These are phyloP conservation scores for Cremastobaeus sp. DNA, from an alignment of 2,888 invertebrate genomes.

Conservation along the genomic window DNA sequence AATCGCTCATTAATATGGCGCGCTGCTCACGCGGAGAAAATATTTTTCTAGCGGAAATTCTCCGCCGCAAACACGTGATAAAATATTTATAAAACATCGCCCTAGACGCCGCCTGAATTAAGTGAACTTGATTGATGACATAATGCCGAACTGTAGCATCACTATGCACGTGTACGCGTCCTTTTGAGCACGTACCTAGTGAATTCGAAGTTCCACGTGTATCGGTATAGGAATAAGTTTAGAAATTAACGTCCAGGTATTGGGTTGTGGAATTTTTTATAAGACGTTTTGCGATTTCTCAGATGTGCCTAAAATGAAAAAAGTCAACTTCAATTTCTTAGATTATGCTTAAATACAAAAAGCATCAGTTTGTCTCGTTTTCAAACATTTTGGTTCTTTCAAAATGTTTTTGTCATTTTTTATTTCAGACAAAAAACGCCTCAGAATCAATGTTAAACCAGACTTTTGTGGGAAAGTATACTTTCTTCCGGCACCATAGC, in stretches of 20 bases:
- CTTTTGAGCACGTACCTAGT: constrained; percentile 38
- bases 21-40: constrained; percentile 2
- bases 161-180: constrained; percentile 32
- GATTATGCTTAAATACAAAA: too few species aligned
- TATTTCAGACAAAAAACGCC: too few species aligned
- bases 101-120: constrained; percentile 38
- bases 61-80: constrained; percentile 25
- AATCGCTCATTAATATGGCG: constrained; percentile 13
- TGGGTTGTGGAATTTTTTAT: too few species aligned
- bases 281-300: too few species aligned
- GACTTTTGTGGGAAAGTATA: too few species aligned
- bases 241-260: constrained; percentile 52
- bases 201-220: constrained; percentile 44
- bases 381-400: too few species aligned
- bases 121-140: constrained; percentile 53
- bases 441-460: too few species aligned
- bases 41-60: constrained; percentile 33
- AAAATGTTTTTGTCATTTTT: too few species aligned
- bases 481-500: too few species aligned
- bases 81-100: constrained; percentile 48
- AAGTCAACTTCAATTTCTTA: too few species aligned
- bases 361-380: too few species aligned
- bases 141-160: constrained; percentile 44
- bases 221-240: constrained; percentile 29
- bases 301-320: too few species aligned